phyloP scores from a whole-genome alignment of 2,888 invertebrate species.

The Chouioia cunea region DNA sequence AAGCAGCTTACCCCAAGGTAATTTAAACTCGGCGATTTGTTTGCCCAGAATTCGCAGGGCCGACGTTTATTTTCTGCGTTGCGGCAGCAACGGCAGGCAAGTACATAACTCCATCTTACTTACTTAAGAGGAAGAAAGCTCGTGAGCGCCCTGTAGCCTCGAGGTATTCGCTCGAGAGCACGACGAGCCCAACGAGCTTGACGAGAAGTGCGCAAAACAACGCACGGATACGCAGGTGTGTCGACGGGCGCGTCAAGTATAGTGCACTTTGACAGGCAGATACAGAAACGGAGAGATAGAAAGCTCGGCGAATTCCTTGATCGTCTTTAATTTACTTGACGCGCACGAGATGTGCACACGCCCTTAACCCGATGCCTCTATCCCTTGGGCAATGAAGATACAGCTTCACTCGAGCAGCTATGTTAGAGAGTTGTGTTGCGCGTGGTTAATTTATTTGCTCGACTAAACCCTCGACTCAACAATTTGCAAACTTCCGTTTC shows the following conservation, averaged over 20 bases:
- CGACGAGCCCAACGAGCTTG: conserved; percentile 1
- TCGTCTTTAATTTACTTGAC: conserved; percentile 22
- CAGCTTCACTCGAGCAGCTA: too few species aligned
- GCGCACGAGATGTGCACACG: too few species aligned
- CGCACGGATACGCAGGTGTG: background rate
- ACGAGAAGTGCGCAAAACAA: background rate
- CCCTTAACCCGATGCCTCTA: too few species aligned
- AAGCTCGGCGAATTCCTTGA: conserved; percentile 9
- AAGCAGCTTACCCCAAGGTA: conserved; percentile 5
- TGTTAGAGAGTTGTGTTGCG: too few species aligned
- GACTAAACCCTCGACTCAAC: too few species aligned
- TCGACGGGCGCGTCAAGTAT: conserved; percentile 1
- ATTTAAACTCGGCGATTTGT: conserved; percentile 18
- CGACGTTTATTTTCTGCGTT: conserved; percentile 17
- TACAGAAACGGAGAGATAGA: too few species aligned
- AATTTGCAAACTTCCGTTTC: too few species aligned
- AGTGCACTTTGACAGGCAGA: background rate
- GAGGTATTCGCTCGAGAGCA: background rate
- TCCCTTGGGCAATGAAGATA: too few species aligned
- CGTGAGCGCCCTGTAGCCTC: background rate
- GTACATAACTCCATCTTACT: background rate
- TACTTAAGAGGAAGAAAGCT: background rate
- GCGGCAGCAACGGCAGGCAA: background rate
- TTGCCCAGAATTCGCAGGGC: conserved; percentile 17
- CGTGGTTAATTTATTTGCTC: too few species aligned